Evolutionary conservation across 2,113 vertebrate genomes (phyloP), one percentile per base, ranked within the genome.

Genomic region (Vireo altiloquus): DNA sequence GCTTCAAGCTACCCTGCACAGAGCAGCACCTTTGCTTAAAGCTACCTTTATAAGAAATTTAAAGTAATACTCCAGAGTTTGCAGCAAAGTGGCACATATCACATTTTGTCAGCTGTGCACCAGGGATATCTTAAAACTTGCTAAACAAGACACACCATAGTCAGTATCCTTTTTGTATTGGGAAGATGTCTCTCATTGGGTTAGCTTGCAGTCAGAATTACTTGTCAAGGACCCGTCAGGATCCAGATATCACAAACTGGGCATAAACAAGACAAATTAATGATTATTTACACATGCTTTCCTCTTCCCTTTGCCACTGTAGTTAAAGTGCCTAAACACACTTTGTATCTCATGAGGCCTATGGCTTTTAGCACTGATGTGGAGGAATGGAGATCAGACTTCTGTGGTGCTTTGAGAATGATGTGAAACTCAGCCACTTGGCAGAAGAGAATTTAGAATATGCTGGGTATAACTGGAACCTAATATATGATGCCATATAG

Each of bases 401-500:
- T 77, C 37, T 74, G 22, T 46, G 42, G 13, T 72, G 46, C 23
- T 49, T 75, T 53, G 18, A 25, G 31, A 92, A 53, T 61, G 13
- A 47, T 2, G 1, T 12, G 8, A 68, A 52, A 35, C 46, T n/a
- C 8, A 4, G 19, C 44, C 40, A 31, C 57, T 83, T 65, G 46
- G 42, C 15, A 11, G 31, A 80, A 57, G 53, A 82, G 50, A 86
- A 52, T 64, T 56, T 56, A 37, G 59, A 53, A 52, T 63, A 31
- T 49, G 6, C 42, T 89, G 70, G 13, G 18, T 78, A 15, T 68
- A 71, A 52, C 2, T 76, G 31, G 44, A 37, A 40, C 17, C 33
- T 68, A 19, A 31, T 69, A 37, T 11, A 49, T 0, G 2, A 37
- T 1, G 3, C 53, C 42, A 24, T 11, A 2, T 23, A 72, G 19